Conservation (phyloP, 1,140 invertebrate species). For the Heliconius congener region DNA sequence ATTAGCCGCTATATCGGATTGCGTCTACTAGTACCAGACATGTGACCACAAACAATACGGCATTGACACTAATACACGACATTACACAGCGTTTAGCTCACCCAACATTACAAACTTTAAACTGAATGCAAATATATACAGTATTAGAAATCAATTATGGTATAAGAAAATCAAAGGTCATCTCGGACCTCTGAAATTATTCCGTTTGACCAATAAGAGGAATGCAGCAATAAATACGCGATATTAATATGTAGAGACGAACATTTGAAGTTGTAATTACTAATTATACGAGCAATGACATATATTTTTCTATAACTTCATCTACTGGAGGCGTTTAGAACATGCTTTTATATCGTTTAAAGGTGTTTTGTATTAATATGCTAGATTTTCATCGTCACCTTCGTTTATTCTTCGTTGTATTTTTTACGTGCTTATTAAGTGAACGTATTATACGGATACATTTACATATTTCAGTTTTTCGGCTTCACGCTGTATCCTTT, state of each 20-base stretch:
- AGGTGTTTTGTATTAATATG: background rate
- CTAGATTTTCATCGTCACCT: background rate
- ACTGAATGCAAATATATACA: conserved; percentile 47
- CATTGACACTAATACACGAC: conserved; percentile 70
- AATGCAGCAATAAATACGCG: conserved; percentile 36
- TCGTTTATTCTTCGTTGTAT: background rate
- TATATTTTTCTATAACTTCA: conserved; percentile 6
- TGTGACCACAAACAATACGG: conserved; percentile 47
- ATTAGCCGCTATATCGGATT: conserved; percentile 54
- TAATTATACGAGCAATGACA: conserved; percentile 9
- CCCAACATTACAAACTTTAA: conserved; percentile 41
- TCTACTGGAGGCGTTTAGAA: background rate
- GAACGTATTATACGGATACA: background rate
- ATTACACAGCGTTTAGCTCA: conserved; percentile 55
- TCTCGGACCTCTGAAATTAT: conserved; percentile 39
- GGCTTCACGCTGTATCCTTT: too few species aligned
- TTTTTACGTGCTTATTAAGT: background rate
- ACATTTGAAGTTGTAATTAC: background rate
- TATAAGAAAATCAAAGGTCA: conserved; percentile 43
- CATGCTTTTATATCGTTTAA: background rate
- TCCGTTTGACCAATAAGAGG: conserved; percentile 40
- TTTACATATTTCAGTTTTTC: too few species aligned
- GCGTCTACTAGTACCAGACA: conserved; percentile 59
- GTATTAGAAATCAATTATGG: conserved; percentile 10
- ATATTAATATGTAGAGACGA: conserved; percentile 15